phyloP scores from a whole-genome alignment of 2,113 vertebrate genomes.

The Callaeas wilsoni region DNA sequence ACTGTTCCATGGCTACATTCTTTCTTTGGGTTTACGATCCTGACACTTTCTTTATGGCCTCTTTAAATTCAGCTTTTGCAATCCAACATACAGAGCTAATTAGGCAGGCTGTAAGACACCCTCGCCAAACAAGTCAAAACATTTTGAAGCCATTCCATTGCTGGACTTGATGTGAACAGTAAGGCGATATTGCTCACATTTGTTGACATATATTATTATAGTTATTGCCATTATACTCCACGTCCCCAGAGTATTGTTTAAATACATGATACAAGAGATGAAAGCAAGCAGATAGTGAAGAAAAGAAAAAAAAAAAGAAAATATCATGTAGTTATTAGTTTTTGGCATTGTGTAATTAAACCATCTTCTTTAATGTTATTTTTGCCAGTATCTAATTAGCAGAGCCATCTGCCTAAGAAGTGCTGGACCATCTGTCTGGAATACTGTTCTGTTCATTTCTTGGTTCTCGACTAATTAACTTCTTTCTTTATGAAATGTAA shows the following conservation, averaged over 20 bases:
- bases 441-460: constrained; percentile 64
- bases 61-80: neutral
- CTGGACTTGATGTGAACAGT: neutral
- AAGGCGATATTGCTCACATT: neutral
- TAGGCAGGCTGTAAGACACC: neutral
- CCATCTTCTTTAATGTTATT: constrained; percentile 65
- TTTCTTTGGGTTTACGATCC: neutral
- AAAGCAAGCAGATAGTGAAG: constrained; percentile 55
- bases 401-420: constrained; percentile 74
- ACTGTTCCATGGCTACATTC: neutral
- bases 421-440: constrained; percentile 72
- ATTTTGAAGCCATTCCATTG: neutral
- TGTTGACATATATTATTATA: constrained; percentile 8
- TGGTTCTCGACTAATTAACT: constrained; percentile 65
- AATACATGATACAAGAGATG: constrained; percentile 27
- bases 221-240: neutral
- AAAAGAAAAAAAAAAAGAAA: constrained; percentile 6
- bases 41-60: neutral
- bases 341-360: constrained; percentile 73
- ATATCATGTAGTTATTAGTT: constrained; percentile 63
- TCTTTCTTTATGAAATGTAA: constrained; percentile 34
- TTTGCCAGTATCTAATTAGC: constrained; percentile 77
- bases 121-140: neutral
- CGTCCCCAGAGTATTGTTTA: constrained; percentile 4
- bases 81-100: neutral